Conservation (phyloP, 2,888 invertebrate genomes). For the Serrognathus titanus region DNA sequence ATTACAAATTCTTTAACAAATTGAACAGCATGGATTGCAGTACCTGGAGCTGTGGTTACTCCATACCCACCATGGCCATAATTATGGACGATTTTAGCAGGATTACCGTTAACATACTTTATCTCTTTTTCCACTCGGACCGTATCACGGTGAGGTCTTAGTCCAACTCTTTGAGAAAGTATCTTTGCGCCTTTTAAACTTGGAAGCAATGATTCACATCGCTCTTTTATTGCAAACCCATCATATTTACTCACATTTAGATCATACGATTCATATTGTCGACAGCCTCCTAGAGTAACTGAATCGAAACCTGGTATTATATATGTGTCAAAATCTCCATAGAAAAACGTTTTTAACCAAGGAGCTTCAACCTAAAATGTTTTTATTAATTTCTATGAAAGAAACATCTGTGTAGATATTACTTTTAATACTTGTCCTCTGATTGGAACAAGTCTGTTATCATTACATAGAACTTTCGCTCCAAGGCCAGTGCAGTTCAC, state of each 20-base stretch:
- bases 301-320: conserved; percentile 72
- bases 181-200: conserved; percentile 58
- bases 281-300: conserved; percentile 81
- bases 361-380: conserved; percentile 69
- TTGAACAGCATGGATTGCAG: conserved; percentile 71
- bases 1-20: conserved; percentile 58
- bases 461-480: conserved; percentile 72
- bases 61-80: conserved; percentile 96
- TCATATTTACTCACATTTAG: conserved; percentile 66
- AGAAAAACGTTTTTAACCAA: conserved; percentile 87
- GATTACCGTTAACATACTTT: conserved; percentile 44
- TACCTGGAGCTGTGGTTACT: conserved; percentile 85
- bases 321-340: conserved; percentile 82
- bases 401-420: conserved; percentile 12
- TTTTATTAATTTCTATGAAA: neutral
- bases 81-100: conserved; percentile 76
- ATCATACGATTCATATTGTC: conserved; percentile 79
- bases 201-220: conserved; percentile 75
- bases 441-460: conserved; percentile 71
- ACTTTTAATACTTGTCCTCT: conserved; percentile 81
- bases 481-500: conserved; percentile 86
- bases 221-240: conserved; percentile 70
- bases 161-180: conserved; percentile 67
- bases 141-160: conserved; percentile 76
- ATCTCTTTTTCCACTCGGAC: conserved; percentile 70